Evolutionary conservation across 2,797 vertebrate species (phyloP).

Genomic region (Muscicapa comitata): DNA sequence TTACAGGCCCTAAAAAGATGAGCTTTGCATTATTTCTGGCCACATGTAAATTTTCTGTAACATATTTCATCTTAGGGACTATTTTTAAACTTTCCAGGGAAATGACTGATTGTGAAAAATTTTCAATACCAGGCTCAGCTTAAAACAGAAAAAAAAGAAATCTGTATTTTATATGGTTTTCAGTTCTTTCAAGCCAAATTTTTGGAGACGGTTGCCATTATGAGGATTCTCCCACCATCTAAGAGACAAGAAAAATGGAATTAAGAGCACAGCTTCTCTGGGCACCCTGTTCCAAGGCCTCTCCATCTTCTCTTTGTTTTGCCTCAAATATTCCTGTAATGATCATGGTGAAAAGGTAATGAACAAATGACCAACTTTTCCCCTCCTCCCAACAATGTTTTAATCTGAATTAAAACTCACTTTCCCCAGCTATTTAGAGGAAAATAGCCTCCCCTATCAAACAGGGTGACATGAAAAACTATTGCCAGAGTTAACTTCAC

Average conservation of each 20-base stretch:
- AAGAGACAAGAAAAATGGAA: background rate
- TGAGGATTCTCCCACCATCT: background rate
- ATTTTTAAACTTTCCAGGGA: background rate
- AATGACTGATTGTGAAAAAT: background rate
- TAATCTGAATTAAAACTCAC: background rate
- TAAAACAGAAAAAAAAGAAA: background rate
- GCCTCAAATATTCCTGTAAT: background rate
- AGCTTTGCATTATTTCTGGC: background rate
- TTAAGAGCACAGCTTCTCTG: background rate
- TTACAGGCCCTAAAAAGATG: background rate
- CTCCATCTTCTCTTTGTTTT: background rate
- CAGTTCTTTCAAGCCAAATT: background rate
- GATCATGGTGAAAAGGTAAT: background rate
- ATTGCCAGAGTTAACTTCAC: background rate
- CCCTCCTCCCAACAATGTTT: background rate
- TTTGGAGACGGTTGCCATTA: background rate
- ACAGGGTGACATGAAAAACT: background rate
- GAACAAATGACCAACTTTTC: background rate
- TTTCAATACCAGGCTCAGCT: background rate
- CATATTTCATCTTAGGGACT: background rate
- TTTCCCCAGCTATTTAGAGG: background rate
- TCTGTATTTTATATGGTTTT: background rate
- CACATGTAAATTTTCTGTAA: background rate
- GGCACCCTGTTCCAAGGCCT: background rate
- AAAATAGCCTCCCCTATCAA: background rate